These are phyloP conservation scores for Ophion ellenae DNA, from an alignment of 2,888 invertebrate genomes.

Conservation along the genomic window DNA sequence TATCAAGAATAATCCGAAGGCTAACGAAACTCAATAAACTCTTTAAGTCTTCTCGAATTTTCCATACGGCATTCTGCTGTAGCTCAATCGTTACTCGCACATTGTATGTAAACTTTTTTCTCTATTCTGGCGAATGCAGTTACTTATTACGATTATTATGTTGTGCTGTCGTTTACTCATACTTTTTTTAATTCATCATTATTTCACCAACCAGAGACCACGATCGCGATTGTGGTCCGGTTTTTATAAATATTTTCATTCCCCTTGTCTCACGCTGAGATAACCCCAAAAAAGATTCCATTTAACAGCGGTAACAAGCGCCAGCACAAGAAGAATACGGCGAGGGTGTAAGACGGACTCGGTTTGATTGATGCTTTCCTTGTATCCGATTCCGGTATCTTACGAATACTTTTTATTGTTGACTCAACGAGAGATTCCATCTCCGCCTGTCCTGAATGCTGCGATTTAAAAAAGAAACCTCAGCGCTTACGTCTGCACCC, in stretches of 20 bases:
- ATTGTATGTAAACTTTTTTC: not conserved
- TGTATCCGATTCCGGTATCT: conserved; percentile 78
- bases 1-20: not conserved
- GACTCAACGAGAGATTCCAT: conserved; percentile 3
- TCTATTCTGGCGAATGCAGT: not conserved
- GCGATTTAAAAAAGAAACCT: no score
- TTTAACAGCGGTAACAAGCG: conserved; percentile 42
- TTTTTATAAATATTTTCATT: conserved; percentile 10
- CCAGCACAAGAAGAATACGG: conserved; percentile 22
- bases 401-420: conserved; percentile 56
- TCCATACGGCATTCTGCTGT: not conserved
- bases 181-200: conserved; percentile 2
- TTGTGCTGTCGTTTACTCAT: not conserved
- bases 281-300: conserved; percentile 77
- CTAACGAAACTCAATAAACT: not conserved
- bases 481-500: not conserved
- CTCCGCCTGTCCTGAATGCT: not conserved
- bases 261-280: conserved; percentile 41
- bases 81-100: not conserved
- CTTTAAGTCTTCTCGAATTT: conserved; percentile 33
- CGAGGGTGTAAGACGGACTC: not conserved
- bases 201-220: conserved; percentile 3
- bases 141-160: not conserved
- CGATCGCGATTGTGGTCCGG: conserved; percentile 13
- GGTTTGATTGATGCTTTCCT: conserved; percentile 76